Base-by-base conservation (phyloP, 1,140 invertebrate species). In the Steinernema khuongi region DNA sequence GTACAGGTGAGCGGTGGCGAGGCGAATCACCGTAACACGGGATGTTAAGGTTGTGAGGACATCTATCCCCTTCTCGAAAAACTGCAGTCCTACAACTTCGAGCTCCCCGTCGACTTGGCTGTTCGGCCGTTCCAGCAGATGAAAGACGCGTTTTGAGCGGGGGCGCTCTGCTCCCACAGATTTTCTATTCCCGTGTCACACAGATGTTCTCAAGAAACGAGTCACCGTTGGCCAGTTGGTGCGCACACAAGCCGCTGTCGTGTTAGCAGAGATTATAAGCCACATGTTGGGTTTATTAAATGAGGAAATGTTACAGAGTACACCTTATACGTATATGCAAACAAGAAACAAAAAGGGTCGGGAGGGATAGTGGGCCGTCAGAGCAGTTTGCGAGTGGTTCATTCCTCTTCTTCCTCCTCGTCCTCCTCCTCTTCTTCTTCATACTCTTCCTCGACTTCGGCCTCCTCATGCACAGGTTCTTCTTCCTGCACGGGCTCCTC, bases 61-160 rank as follows among this genome's bases (percentile, higher is more conserved):
- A 90, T 93, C 60, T 88, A 97, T 80, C 91, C 92, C 75, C 92
- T 93, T 70, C 87, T 99, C 77, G 94, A 97, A 83, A 90, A 90
- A 72, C 87, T 99, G 50, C 91, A 91, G 31, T 89, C 89, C 70
- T 90, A 92, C 80, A 92, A 93, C 82, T 97, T 97, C 87, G 91
- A 94, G 86, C 88, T 98, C 77, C 94, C 95, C 0, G 92, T 96
- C 22, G 95, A 98, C 87, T 87, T 97, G 80, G 95, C 96, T 67
- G 90, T 98, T 67, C 89, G 93, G 83, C 94, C 95, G 81, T 94
- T 99, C 85, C 92, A 95, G 85, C 96, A 96, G 87, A 97, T 98
- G 81, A 94, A 93, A 88, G 94, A 97, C 88, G 94, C 94, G 78
- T 97, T 97, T 88, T 92, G 76, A 71, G 50, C 26, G 26, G 19